Percentiles rank a stretch among this genome's conserved stretches.
These are phyloP conservation scores for Rhadinocentrus ornatus DNA, from an alignment of 2,797 vertebrate species.

Conservation along the genomic window DNA sequence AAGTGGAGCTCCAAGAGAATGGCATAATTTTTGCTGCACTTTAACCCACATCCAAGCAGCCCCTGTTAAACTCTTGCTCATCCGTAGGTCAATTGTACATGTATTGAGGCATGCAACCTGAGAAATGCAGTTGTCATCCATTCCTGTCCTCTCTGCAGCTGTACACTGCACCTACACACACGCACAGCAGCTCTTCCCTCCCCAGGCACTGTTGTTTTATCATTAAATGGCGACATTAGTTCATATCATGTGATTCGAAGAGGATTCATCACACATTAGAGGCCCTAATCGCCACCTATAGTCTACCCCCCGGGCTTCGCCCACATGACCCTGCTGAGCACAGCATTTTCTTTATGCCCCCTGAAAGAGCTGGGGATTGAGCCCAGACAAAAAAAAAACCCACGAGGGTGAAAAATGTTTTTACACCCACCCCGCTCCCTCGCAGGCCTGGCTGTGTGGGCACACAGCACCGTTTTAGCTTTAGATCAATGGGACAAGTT, in stretches of 20 bases:
- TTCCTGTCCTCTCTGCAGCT: conserved; percentile 79
- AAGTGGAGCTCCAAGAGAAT: background rate
- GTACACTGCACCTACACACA: conserved; percentile 40
- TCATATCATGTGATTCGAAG: conserved; percentile 89
- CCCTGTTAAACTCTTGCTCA: conserved; percentile 11
- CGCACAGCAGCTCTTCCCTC: conserved; percentile 48
- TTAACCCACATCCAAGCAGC: conserved; percentile 34
- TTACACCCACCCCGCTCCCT: conserved; percentile 75
- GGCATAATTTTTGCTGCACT: conserved; percentile 29
- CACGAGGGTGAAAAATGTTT: conserved; percentile 90
- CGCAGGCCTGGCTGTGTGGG: conserved; percentile 69
- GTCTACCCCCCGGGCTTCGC: conserved; percentile 85
- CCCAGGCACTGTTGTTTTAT: conserved; percentile 86
- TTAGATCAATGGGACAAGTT: conserved; percentile 86
- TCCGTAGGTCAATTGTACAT: conserved; percentile 20
- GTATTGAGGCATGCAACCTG: conserved; percentile 82
- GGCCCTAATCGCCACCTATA: conserved; percentile 90
- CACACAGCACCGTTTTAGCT: conserved; percentile 74
- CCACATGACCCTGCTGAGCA: conserved; percentile 92
- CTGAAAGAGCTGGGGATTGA: conserved; percentile 91
- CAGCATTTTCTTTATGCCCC: conserved; percentile 91
- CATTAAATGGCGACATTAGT: conserved; percentile 92
- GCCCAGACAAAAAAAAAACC: conserved; percentile 89
- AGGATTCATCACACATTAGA: conserved; percentile 88
- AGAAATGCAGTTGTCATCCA: conserved; percentile 91